Conservation (phyloP, 2,888 invertebrate species). For the Caradrina clavipalpis region DNA sequence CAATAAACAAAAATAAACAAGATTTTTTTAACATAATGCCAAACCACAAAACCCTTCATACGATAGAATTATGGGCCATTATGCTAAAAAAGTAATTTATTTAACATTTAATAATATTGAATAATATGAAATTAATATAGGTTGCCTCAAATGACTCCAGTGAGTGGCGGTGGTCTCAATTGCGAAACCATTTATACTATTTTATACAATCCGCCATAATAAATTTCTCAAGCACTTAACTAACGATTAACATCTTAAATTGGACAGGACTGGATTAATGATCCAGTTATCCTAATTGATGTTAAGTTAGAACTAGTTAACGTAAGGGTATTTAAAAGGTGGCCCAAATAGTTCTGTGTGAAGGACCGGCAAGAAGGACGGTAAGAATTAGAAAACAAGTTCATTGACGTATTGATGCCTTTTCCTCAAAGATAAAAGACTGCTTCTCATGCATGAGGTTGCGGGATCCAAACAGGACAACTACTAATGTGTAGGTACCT, state of each 20-base stretch:
- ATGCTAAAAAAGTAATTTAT: too few relatives aligned
- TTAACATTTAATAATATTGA: too few relatives aligned
- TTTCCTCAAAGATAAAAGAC: too few relatives aligned
- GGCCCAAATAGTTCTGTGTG: background rate
- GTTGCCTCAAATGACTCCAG: background rate
- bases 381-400: too few relatives aligned
- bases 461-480: too few relatives aligned
- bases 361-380: background rate
- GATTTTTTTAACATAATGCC: too few relatives aligned
- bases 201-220: conserved; percentile 14
- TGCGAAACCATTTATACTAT: conserved; percentile 5
- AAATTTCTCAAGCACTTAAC: background rate
- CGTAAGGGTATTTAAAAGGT: conserved; percentile 15
- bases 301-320: conserved; percentile 8
- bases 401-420: too few relatives aligned
- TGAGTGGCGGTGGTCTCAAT: background rate
- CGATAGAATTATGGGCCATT: too few relatives aligned
- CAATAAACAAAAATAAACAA: too few relatives aligned
- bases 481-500: too few relatives aligned
- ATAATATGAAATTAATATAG: background rate
- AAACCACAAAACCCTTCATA: too few relatives aligned
- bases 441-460: too few relatives aligned
- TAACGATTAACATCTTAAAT: conserved; percentile 25
- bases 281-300: conserved; percentile 28
- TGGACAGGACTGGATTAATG: conserved; percentile 18